Percentiles rank a stretch among this genome's conserved stretches.
Conservation (phyloP, 2,797 vertebrate genomes). For the Serranus cabrilla region DNA sequence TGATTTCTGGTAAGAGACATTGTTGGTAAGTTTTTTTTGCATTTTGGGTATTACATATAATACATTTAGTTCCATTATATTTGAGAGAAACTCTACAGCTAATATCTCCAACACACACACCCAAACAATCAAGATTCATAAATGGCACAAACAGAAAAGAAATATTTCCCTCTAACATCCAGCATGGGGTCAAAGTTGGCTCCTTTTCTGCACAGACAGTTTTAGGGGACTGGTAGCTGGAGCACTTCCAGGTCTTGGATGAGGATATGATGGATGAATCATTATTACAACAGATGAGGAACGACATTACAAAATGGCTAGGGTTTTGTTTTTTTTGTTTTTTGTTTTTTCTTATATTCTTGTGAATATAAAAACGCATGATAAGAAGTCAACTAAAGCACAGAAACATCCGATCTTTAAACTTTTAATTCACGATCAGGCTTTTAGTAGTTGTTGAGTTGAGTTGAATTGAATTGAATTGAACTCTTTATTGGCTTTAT, state of each 20-base stretch:
- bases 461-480: too few relatives aligned
- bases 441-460: too few relatives aligned
- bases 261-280: constrained; percentile 1
- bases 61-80: too few relatives aligned
- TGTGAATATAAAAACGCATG: background rate
- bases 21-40: too few relatives aligned
- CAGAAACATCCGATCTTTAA: background rate
- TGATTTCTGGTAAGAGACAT: too few relatives aligned
- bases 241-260: background rate
- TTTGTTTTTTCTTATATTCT: background rate
- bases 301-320: constrained; percentile 20
- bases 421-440: too few relatives aligned
- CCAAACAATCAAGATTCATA: too few relatives aligned
- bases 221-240: background rate
- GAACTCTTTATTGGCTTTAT: too few relatives aligned
- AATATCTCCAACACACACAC: too few relatives aligned
- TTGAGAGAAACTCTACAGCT: too few relatives aligned
- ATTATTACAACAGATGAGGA: constrained; percentile 32
- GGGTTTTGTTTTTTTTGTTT: background rate
- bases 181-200: background rate
- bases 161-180: background rate
- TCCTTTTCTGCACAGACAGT: background rate
- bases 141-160: too few relatives aligned
- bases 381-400: background rate
- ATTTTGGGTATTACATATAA: too few relatives aligned